These are phyloP conservation scores for Achatina immaculata DNA, from an alignment of 1,140 invertebrate genomes.

Conservation along the genomic window DNA sequence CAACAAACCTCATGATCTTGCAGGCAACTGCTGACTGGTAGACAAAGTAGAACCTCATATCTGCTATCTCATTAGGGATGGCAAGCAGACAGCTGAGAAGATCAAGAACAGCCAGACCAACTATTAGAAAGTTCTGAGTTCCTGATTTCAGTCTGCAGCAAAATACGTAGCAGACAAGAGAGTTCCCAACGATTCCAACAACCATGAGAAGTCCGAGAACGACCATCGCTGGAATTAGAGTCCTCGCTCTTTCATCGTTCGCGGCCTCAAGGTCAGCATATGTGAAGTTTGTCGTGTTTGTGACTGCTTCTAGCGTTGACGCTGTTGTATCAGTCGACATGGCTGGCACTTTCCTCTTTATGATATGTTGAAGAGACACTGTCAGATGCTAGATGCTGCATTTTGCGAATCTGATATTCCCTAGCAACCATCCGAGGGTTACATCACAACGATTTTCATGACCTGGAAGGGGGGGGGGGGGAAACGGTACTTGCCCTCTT, in stretches of 20 bases:
- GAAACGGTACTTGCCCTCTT: no score
- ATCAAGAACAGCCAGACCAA: slow-evolving; percentile 48
- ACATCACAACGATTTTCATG: no score
- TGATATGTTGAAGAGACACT: no score
- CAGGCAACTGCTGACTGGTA: slow-evolving; percentile 49
- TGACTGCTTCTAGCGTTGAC: background rate
- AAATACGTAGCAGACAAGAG: slow-evolving; percentile 47
- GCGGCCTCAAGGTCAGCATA: background rate
- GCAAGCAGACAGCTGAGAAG: slow-evolving; percentile 41
- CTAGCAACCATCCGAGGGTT: no score
- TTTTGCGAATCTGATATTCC: no score
- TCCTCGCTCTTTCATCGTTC: slow-evolving; percentile 23
- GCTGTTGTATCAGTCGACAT: no score
- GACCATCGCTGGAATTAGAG: slow-evolving; percentile 41
- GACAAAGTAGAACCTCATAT: slow-evolving; percentile 47
- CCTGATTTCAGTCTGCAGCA: slow-evolving; percentile 40
- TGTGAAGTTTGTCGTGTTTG: background rate
- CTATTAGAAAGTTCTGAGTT: slow-evolving; percentile 43
- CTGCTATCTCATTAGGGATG: slow-evolving; percentile 53
- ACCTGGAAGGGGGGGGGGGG: no score
- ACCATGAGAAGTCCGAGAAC: slow-evolving; percentile 43
- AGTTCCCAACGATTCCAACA: slow-evolving; percentile 37
- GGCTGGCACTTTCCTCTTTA: no score
- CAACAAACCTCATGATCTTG: slow-evolving; percentile 51
- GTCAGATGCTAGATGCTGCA: no score